A percentile compares a stretch with the other conserved stretches of the same genome.
Conservation (phyloP, 2,113 vertebrate species). For the Colius striatus region DNA sequence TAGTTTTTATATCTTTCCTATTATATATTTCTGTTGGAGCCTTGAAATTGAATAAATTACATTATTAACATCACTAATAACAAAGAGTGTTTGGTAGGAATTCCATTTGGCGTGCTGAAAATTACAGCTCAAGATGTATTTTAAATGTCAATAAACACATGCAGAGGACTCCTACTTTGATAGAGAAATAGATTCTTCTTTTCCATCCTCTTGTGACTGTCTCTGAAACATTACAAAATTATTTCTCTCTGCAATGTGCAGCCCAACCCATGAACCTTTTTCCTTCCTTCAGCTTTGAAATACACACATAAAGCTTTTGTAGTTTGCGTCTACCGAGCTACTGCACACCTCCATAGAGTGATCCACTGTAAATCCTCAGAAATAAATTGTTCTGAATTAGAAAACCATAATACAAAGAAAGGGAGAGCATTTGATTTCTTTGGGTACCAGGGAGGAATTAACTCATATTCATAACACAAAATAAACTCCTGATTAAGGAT, state of each 20-base stretch:
- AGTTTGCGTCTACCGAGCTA: background rate
- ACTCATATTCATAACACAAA: background rate
- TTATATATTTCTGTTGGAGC: background rate
- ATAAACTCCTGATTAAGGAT: background rate
- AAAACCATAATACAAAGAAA: background rate
- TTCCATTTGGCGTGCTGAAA: slow-evolving; percentile 20
- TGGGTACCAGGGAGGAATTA: background rate
- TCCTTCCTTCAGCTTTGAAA: slow-evolving; percentile 1
- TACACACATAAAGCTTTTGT: background rate
- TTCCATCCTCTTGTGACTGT: background rate
- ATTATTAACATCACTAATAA: slow-evolving; percentile 5
- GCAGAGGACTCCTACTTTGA: background rate
- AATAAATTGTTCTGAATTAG: background rate
- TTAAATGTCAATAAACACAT: slow-evolving; percentile 45
- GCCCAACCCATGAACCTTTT: background rate
- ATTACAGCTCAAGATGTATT: background rate
- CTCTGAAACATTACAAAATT: background rate
- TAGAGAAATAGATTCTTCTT: background rate
- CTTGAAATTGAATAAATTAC: background rate
- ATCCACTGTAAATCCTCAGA: background rate
- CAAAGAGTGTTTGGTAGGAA: slow-evolving; percentile 25
- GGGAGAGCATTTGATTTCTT: background rate
- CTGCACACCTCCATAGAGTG: background rate
- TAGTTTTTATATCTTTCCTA: background rate
- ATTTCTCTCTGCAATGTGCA: background rate